Conservation (phyloP, 2,888 invertebrate species). For the Drosophila ustulata region DNA sequence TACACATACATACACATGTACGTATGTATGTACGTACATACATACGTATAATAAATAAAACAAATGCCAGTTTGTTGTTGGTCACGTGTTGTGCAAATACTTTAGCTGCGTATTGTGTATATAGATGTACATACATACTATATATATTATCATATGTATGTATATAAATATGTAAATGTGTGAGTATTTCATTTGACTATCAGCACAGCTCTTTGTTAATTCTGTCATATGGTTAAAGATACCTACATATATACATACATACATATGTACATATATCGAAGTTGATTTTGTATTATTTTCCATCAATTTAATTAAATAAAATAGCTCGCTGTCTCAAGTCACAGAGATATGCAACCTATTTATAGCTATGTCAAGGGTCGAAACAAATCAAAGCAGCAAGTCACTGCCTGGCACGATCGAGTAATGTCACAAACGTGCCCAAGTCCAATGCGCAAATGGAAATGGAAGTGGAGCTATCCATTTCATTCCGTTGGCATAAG, state of each 20-base stretch:
- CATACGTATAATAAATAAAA: conserved; percentile 21
- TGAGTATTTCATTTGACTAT: conserved; percentile 22
- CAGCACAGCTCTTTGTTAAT: conserved; percentile 26
- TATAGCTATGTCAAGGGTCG: conserved; percentile 71
- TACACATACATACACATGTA: not conserved
- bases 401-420: conserved; percentile 54
- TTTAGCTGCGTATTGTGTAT: conserved; percentile 42
- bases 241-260: not conserved
- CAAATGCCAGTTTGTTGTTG: conserved; percentile 72
- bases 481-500: conserved; percentile 32
- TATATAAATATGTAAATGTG: not conserved
- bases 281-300: conserved; percentile 53
- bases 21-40: conserved; percentile 2
- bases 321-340: conserved; percentile 50
- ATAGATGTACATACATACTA: not conserved
- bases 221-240: not conserved
- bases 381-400: conserved; percentile 54
- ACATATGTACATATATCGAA: conserved; percentile 8
- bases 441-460: conserved; percentile 50
- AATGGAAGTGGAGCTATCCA: conserved; percentile 46
- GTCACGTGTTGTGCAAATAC: conserved; percentile 81
- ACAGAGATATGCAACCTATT: conserved; percentile 57
- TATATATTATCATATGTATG: not conserved
- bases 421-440: conserved; percentile 68
- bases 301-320: conserved; percentile 67